Conservation (phyloP, 2,888 invertebrate genomes). For the Hymenopus coronatus region DNA sequence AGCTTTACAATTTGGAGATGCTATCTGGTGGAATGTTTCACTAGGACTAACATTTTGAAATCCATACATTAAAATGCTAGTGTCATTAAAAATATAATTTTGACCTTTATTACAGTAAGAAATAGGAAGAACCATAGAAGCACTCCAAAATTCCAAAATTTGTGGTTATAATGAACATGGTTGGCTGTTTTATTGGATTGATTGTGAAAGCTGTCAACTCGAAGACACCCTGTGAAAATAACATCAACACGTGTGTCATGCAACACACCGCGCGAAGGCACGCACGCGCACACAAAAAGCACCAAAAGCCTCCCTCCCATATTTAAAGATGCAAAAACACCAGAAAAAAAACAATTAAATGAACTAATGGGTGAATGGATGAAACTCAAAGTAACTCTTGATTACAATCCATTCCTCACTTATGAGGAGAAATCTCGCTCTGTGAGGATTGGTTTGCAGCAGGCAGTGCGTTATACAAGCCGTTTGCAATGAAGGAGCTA, state of each 20-base stretch:
- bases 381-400: not conserved
- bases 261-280: not conserved
- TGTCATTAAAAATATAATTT: too few species aligned
- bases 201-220: not conserved
- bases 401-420: too few species aligned
- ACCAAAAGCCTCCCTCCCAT: not conserved
- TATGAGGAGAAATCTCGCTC: too few species aligned
- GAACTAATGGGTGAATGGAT: not conserved
- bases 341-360: not conserved
- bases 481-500: not conserved
- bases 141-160: not conserved
- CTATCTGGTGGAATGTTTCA: too few species aligned
- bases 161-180: not conserved
- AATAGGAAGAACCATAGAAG: too few species aligned
- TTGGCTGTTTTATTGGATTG: not conserved
- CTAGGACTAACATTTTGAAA: too few species aligned
- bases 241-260: not conserved
- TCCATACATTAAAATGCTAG: too few species aligned
- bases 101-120: too few species aligned
- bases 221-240: not conserved
- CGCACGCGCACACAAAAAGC: not conserved
- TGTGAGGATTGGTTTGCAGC: not conserved
- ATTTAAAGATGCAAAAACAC: not conserved
- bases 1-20: too few species aligned
- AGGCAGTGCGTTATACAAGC: not conserved